Base-by-base conservation (phyloP, 1,140 invertebrate genomes). In the Cylas formicarius region DNA sequence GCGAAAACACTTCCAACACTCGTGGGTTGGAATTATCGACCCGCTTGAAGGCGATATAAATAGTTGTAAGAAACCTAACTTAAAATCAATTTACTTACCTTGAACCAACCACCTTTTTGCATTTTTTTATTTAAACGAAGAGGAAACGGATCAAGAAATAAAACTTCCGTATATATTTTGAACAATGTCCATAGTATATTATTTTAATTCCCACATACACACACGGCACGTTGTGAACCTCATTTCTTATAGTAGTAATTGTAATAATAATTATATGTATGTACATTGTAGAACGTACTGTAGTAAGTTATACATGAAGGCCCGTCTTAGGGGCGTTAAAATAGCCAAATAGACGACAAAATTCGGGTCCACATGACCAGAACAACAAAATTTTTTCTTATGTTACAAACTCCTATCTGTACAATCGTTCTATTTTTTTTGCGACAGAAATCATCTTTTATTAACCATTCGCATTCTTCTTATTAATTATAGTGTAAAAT, bases 141-240 rank as follows among this genome's bases (percentile, higher is more conserved):
- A 21, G 16, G 8, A 18, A 31, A 17, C n/a, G 34, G 7, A 23
- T 20, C 1, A n/a, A 24, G 11, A 39, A 52, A 55, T 44, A 48
- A 52, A 55, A 48, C 36, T 27, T 16, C 47, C 21, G 24, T 29
- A 14, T 29, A 34, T 51, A 44, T 72, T 73, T 81, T 83, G 79
- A 83, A 83, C 80, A 83, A 81, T 83, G 79, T 83, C 78, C 79
- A 81, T 81, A 81, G 81, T 81, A 80, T 82, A 81, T n/a, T n/a
- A n/a, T 81, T 81, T 81, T 73, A 71, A 80, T 80, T 81, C 78
- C 77, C 80, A 82, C 79, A 81, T 81, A 82, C 80, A 82, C 80
- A 82, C 80, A 82, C 80, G 80, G 80, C 80, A 83, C 80, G 78
- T 82, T 80, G 80, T 83, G 79, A 83, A 82, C 79, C 79, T 81